Evolutionary conservation across 2,797 vertebrate species (phyloP).

Genomic region (Sebastes matsubarae): DNA sequence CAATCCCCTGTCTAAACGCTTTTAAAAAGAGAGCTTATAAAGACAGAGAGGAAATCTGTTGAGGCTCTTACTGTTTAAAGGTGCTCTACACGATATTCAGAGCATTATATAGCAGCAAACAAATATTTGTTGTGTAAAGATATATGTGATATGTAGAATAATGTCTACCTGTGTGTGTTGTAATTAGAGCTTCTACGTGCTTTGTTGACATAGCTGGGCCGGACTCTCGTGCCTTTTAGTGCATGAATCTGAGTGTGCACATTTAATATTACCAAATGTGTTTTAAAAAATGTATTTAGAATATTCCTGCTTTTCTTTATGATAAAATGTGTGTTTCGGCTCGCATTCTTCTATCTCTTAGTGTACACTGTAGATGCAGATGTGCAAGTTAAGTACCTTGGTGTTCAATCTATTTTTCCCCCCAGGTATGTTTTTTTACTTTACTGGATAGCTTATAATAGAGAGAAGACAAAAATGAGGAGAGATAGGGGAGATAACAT

Average conservation of each 20-base stretch:
- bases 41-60: background rate
- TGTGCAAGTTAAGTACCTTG: background rate
- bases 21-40: constrained; percentile 10
- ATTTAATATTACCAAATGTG: constrained; percentile 10
- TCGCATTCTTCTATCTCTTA: background rate
- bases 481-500: background rate
- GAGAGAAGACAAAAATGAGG: background rate
- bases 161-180: no score
- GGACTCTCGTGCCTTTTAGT: no score
- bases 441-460: background rate
- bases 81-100: no score
- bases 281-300: background rate
- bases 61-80: constrained; percentile 6
- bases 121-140: no score
- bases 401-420: background rate
- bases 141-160: no score
- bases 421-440: background rate
- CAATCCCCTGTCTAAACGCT: background rate
- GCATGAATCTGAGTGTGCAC: no score
- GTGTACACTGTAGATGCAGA: background rate
- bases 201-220: no score
- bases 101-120: no score
- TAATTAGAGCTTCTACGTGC: no score
- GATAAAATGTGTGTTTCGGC: background rate
- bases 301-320: background rate